Conservation (phyloP, 2,888 invertebrate genomes). For the Chrysolina americana region DNA sequence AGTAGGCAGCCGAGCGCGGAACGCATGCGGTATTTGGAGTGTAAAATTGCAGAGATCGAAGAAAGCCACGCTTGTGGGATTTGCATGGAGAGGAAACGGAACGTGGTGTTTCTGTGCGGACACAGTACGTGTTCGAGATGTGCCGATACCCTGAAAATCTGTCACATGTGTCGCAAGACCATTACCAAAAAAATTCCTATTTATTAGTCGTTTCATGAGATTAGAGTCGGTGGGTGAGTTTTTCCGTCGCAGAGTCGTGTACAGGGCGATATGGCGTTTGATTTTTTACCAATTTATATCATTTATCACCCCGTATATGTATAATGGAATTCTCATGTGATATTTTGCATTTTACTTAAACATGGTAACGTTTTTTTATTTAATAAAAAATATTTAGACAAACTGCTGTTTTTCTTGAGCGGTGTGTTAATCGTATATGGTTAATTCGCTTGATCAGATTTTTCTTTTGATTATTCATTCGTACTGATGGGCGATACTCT, state of each 20-base stretch:
- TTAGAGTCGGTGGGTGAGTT: constrained; percentile 24
- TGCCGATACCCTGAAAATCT: constrained; percentile 84
- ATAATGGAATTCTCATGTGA: constrained; percentile 38
- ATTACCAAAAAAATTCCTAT: constrained; percentile 81
- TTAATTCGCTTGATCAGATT: too few relatives aligned
- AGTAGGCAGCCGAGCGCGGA: constrained; percentile 78
- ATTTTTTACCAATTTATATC: constrained; percentile 5
- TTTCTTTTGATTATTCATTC: too few relatives aligned
- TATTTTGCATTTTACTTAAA: constrained; percentile 36
- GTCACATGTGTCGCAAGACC: constrained; percentile 88
- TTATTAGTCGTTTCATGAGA: constrained; percentile 59
- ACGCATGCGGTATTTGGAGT: constrained; percentile 79
- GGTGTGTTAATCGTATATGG: too few relatives aligned
- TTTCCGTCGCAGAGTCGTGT: constrained; percentile 31
- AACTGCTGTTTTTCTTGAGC: background rate
- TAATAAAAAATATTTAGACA: constrained; percentile 26
- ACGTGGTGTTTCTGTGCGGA: constrained; percentile 90
- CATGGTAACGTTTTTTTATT: constrained; percentile 35
- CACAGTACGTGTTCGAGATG: constrained; percentile 89
- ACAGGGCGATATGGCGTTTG: constrained; percentile 3
- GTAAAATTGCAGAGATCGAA: constrained; percentile 88
- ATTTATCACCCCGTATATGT: constrained; percentile 31
- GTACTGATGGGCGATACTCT: too few relatives aligned
- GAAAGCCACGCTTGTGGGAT: constrained; percentile 89
- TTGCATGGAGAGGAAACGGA: constrained; percentile 87